Evolutionary conservation across 2,797 vertebrate genomes (phyloP).

Genomic region (Myiothlypis chrysogaster): DNA sequence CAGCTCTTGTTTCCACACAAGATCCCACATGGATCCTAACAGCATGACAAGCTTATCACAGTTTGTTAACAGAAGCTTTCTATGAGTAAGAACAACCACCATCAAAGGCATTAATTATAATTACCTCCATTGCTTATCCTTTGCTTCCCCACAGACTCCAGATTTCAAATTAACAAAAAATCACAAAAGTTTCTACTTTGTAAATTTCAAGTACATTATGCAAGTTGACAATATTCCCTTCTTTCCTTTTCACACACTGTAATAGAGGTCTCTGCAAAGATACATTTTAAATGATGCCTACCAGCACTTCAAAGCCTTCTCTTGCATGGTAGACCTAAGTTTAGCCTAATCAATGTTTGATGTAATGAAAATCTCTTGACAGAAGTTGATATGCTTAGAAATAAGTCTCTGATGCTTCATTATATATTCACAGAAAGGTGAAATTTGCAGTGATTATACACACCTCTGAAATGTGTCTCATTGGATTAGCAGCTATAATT

Average conservation of each 20-base stretch:
- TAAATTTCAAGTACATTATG: background rate
- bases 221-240: background rate
- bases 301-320: conserved; percentile 31
- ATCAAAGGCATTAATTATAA: background rate
- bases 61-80: background rate
- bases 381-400: conserved; percentile 44
- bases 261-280: background rate
- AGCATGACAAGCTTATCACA: background rate
- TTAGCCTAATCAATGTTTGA: conserved; percentile 40
- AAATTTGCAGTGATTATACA: conserved; percentile 36
- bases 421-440: conserved; percentile 53
- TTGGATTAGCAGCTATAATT: conserved; percentile 58
- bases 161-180: background rate
- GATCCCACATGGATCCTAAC: background rate
- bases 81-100: background rate
- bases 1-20: background rate
- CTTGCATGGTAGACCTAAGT: background rate
- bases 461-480: conserved; percentile 45
- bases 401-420: conserved; percentile 33
- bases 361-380: conserved; percentile 62
- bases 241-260: background rate
- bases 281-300: conserved; percentile 5
- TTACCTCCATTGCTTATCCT: background rate
- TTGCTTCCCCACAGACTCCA: background rate
- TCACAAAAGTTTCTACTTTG: background rate